Evolutionary conservation across 2,888 invertebrate genomes (phyloP), one percentile per base, ranked within the genome.

Genomic region (Prosapia bicincta): DNA sequence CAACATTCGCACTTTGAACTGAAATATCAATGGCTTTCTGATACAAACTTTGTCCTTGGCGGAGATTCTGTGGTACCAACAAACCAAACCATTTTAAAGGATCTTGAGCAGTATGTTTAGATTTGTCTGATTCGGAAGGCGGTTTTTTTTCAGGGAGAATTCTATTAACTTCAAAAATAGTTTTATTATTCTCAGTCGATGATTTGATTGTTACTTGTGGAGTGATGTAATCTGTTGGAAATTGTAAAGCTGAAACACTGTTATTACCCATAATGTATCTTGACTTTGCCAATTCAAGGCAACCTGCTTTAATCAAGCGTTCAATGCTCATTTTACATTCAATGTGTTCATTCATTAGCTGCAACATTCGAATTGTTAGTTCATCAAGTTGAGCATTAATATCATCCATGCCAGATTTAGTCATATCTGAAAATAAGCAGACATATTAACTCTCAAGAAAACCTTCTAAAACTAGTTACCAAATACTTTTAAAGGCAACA

Each of bases 71-170:
- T 0, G 96, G 95, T 0, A 95, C 93, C 38, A 97, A 85, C 54
- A 95, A 89, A 13, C 96, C 96, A 86, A 96, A 97, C 95, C 95
- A 96, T 79, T 90, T 90, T 30, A 96, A 83, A 0, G 96, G 95
- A 83, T 96, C 90, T 77, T 80, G 77, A 66, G 54, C 20, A 54
- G 54, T n/a, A 54, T 20, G 6, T 54, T 54, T 54, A 9, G 3
- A 20, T 54, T 78, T 74, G 24, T 70, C 5, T 54, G 76, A 69
- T 23, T 70, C 66, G 26, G 72, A 66, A 20, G 75, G 74, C 25
- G 66, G 28, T 26, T 38, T 54, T 23, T n/a, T 20, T 30, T 75
- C 66, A 0, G 66, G 24, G 30, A 66, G 1, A 70, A 76, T 71
- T 67, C 69, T 65, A 24, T 76, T 71, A 20, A 76, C 66, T 26